Base-by-base conservation (phyloP, 2,113 vertebrate species). In the Pteropus alecto region DNA sequence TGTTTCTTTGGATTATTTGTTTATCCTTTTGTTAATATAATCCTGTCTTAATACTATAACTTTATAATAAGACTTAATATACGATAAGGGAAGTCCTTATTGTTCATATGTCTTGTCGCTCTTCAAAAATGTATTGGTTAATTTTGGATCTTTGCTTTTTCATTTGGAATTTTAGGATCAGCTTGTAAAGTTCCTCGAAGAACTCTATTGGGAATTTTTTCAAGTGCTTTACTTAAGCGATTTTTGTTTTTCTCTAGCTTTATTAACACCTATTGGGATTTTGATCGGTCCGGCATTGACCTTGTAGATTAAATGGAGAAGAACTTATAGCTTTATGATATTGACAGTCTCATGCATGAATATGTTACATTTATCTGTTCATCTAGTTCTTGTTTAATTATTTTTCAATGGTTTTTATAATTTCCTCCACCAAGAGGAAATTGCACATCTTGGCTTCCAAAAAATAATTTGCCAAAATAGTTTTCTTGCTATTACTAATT, bases 141-240 rank as follows among this genome's bases (percentile, higher is more conserved):
- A 67, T 90, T 16, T 93, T 77, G 38, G 41, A 77, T 30, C 48
- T 70, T 81, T 95, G 58, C 30, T 48, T 86, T 96, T 86, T 90
- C 28, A 33, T 46, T 82, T 95, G 78, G 28, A 85, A 87, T 95
- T 92, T 89, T 68, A 56, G 35, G 33, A 46, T 86, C 21, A 60
- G 14, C 73, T 89, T 43, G 11, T 76, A 56, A 70, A 58, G 14
- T 82, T 92, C 26, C 26, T 95, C 68, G 90, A 56, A 88, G 56
- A 82, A 48, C 48, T 90, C 48, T 86, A 41, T 43, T 89, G 73
- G 54, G 71, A 83, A 33, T 67, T 95, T 90, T 60, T 58, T 91
- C 46, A 26, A 67, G 74, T 65, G 26, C n/a, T 68, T 43, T 41
- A n/a, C 22, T 43, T 51, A 67, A 26, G 8, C 13, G 24, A 30